Percentiles rank a stretch among this genome's conserved stretches.
These are phyloP conservation scores for Pampusana beccarii DNA, from an alignment of 2,113 vertebrate species.

Conservation along the genomic window DNA sequence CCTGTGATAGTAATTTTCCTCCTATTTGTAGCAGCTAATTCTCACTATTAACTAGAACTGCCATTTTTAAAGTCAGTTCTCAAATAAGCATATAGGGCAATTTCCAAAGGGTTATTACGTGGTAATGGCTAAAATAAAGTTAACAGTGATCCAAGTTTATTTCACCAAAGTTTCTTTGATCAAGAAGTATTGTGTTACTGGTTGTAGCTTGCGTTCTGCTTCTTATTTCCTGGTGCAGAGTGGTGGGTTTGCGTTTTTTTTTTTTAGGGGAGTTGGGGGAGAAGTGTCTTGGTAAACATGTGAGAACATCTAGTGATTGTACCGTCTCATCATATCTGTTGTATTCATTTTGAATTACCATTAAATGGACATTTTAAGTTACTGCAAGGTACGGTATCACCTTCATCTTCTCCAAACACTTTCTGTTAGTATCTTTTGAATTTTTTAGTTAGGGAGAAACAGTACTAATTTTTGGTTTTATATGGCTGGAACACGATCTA, in stretches of 20 bases:
- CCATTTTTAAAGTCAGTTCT: background rate
- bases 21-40: background rate
- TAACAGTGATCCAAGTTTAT: background rate
- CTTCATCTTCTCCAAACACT: background rate
- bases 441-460: background rate
- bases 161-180: background rate
- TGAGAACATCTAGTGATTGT: background rate
- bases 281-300: background rate
- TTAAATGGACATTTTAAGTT: background rate
- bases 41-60: background rate
- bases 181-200: background rate
- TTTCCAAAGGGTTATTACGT: background rate
- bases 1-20: background rate
- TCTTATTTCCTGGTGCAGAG: background rate
- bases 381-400: background rate
- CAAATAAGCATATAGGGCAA: rapidly evolving
- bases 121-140: background rate
- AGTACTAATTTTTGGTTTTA: background rate
- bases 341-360: background rate
- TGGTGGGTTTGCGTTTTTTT: rapidly evolving
- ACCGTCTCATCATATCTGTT: background rate
- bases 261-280: background rate
- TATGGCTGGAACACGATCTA: background rate
- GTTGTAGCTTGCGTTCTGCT: background rate
- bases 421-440: background rate